Base-by-base conservation (phyloP, 2,113 vertebrate genomes). In the Carlito syrichta region DNA sequence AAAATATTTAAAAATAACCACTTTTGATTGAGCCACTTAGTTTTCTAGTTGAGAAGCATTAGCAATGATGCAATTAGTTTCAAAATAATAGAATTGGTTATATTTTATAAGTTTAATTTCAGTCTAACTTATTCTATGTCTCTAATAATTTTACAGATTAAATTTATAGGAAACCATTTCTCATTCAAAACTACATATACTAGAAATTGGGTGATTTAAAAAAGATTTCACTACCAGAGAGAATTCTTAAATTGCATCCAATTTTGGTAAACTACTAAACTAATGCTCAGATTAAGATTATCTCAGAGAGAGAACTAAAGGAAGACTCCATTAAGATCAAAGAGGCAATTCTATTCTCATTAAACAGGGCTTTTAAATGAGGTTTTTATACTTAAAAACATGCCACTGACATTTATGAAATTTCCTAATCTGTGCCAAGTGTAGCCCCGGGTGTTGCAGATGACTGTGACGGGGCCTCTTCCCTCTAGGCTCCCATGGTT, bases 71-170 rank as follows among this genome's bases (percentile, higher is more conserved):
- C 7, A 62, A 38, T n/a, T 35, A 43, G 40, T 38, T 69, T 38
- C 69, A 90, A 60, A 62, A n/a, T n/a, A 20, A 79, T n/a, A 50
- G 40, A 35, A 73, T 56, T 45, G 11, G 74, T n/a, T 62, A 52
- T 63, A 9, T 54, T 84, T 96, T 87, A n/a, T n/a, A n/a, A n/a
- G n/a, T n/a, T n/a, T n/a, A n/a, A n/a, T 91, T 94, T 84, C 17
- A 9, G 66, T 62, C 7, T 87, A 62, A 52, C 3, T 6, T 90
- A 43, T 25, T 66, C 8, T 77, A 48, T 25, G 35, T 27, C 3
- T 54, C 3, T 50, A 86, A 58, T 74, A 86, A 92, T 89, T 38
- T 35, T 35, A 6, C 4, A 48, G 16, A 84, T 14, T 58, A 81
- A 78, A 60, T 27, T 68, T 45, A 52, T 20, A 68, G 45, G 25